These are phyloP conservation scores for Diadema setosum DNA, from an alignment of 35 echinoderm and acorn worm species.

Conservation along the genomic window DNA sequence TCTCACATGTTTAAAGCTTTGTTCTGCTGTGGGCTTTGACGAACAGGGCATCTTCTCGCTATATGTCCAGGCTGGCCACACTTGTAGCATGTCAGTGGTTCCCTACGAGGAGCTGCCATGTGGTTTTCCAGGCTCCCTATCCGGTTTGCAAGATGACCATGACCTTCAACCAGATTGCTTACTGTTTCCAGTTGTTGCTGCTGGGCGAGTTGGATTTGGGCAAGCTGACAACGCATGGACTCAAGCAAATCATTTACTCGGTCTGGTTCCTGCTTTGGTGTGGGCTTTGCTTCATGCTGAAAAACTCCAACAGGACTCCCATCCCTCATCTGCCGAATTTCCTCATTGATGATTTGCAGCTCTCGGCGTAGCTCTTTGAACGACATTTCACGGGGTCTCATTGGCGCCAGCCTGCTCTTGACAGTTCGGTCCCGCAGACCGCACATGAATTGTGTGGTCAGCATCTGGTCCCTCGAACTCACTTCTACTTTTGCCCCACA, in stretches of 20 bases:
- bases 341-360: not conserved
- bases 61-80: not conserved
- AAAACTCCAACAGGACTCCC: not conserved
- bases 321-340: not conserved
- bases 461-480: not conserved
- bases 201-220: not conserved
- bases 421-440: too few relatives aligned
- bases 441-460: slow-evolving; percentile 32
- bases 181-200: too few relatives aligned
- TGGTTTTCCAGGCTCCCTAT: too few relatives aligned
- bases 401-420: not conserved
- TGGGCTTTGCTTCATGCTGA: not conserved
- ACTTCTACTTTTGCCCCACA: not conserved
- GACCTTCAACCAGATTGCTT: too few relatives aligned
- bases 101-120: too few relatives aligned
- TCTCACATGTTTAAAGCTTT: slow-evolving; percentile 25
- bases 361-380: slow-evolving; percentile 8
- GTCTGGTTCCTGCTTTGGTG: not conserved
- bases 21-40: too few relatives aligned
- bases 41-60: not conserved
- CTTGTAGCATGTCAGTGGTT: too few relatives aligned
- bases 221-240: not conserved
- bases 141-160: too few relatives aligned
- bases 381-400: slow-evolving; percentile 2
- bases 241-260: not conserved